phyloP scores from a whole-genome alignment of 2,797 vertebrate genomes.

The Bucorvus abyssinicus region DNA sequence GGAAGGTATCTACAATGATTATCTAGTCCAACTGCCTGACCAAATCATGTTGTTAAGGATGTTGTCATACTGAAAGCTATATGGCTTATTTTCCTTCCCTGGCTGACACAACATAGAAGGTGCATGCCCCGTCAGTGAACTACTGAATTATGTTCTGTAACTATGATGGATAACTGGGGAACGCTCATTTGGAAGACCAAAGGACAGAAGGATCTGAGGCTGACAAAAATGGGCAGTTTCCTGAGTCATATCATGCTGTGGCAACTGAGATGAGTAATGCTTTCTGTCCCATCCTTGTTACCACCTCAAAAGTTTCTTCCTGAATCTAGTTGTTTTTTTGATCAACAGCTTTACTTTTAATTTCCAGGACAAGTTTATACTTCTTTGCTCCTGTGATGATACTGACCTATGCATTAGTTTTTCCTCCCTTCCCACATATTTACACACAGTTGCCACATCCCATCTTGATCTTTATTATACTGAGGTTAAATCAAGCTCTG shows the following conservation, averaged over 20 bases:
- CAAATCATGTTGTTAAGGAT: not conserved
- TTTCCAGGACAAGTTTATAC: not conserved
- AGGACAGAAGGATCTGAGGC: not conserved
- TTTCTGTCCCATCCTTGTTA: not conserved
- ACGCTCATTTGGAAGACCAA: not conserved
- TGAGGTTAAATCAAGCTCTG: not conserved
- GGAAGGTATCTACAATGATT: not conserved
- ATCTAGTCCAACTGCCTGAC: not conserved
- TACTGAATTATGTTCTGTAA: not conserved
- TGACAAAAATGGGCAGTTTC: not conserved
- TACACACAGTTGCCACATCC: not conserved
- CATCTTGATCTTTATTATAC: not conserved
- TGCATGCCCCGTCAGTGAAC: accelerated
- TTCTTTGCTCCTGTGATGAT: not conserved
- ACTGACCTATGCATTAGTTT: not conserved
- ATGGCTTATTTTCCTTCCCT: not conserved
- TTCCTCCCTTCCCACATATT: not conserved
- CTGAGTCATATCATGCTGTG: not conserved
- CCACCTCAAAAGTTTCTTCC: not conserved
- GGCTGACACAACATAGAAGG: no score
- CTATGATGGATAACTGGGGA: not conserved
- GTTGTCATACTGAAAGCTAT: accelerated
- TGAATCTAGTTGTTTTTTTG: not conserved
- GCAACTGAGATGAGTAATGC: not conserved
- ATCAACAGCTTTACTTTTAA: not conserved